Percentiles rank a stretch among this genome's conserved stretches.
Evolutionary conservation across 2,888 invertebrate species (phyloP).

Genomic region (Eupithecia subfuscata): DNA sequence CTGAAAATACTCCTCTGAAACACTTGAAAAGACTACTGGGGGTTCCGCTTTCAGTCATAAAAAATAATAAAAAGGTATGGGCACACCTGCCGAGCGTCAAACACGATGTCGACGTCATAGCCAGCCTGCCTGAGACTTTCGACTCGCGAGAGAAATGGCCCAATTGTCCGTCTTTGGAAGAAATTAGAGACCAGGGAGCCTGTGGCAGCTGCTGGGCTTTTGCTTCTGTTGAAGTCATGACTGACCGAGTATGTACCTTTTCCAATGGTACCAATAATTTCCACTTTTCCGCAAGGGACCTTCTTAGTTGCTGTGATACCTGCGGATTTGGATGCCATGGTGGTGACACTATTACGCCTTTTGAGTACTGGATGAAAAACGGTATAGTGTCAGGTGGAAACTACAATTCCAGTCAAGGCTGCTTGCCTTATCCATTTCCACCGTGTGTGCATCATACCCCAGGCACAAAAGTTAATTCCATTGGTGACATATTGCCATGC

Average conservation of each 20-base stretch:
- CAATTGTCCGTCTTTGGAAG: conserved; percentile 91
- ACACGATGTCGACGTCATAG: conserved; percentile 65
- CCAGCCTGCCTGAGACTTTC: conserved; percentile 89
- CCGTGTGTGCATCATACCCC: conserved; percentile 96
- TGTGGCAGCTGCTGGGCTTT: conserved; percentile 98
- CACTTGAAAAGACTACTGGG: conserved; percentile 53
- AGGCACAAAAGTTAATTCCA: conserved; percentile 89
- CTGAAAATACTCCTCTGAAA: conserved; percentile 70
- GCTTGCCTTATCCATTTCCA: conserved; percentile 92
- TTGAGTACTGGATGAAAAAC: conserved; percentile 92
- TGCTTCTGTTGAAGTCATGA: conserved; percentile 95
- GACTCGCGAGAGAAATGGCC: conserved; percentile 93
- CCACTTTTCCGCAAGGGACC: conserved; percentile 93
- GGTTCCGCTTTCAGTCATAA: conserved; percentile 9
- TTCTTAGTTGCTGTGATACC: conserved; percentile 90
- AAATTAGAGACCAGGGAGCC: conserved; percentile 93
- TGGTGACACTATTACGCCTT: conserved; percentile 91
- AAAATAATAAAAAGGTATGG: background rate
- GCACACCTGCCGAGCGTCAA: conserved; percentile 64
- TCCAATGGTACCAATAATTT: conserved; percentile 88
- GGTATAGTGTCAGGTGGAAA: conserved; percentile 95
- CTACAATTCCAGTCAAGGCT: conserved; percentile 91
- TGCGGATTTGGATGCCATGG: conserved; percentile 93
- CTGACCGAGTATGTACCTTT: conserved; percentile 93
- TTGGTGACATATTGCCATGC: conserved; percentile 68